Evolutionary conservation across 1,140 invertebrate species (phyloP).

Genomic region (Nylanderia fulva): DNA sequence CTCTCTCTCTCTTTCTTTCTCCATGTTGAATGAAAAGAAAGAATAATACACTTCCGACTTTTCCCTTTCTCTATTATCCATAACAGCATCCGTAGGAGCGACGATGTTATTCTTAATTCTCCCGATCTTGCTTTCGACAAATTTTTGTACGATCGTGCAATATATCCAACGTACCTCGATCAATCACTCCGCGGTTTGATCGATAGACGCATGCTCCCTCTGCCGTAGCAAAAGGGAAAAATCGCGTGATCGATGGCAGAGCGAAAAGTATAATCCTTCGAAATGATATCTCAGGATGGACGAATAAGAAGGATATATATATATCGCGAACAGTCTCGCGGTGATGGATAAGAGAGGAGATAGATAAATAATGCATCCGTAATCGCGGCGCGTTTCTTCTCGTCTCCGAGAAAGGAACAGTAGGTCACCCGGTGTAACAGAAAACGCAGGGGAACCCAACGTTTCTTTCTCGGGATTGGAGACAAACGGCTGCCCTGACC

Average conservation of each 20-base stretch:
- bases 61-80: conserved; percentile 8
- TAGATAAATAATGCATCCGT: conserved; percentile 56
- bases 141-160: conserved; percentile 33
- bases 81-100: not conserved
- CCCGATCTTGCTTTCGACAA: conserved; percentile 42
- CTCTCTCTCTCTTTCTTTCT: conserved; percentile 3
- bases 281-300: conserved; percentile 11
- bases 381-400: conserved; percentile 32
- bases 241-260: conserved; percentile 50
- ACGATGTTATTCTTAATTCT: not conserved
- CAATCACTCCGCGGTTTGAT: conserved; percentile 33
- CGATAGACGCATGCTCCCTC: conserved; percentile 35
- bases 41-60: conserved; percentile 36
- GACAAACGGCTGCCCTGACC: conserved; percentile 61
- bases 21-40: conserved; percentile 13
- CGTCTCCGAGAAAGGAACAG: conserved; percentile 59
- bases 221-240: conserved; percentile 30
- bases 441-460: conserved; percentile 26
- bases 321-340: not conserved
- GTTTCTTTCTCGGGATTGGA: conserved; percentile 50
- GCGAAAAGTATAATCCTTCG: conserved; percentile 32
- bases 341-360: conserved; percentile 16
- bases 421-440: conserved; percentile 60
- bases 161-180: conserved; percentile 11
- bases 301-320: not conserved